Conservation (phyloP, 2,113 vertebrate species). For the Stigmatopora nigra region DNA sequence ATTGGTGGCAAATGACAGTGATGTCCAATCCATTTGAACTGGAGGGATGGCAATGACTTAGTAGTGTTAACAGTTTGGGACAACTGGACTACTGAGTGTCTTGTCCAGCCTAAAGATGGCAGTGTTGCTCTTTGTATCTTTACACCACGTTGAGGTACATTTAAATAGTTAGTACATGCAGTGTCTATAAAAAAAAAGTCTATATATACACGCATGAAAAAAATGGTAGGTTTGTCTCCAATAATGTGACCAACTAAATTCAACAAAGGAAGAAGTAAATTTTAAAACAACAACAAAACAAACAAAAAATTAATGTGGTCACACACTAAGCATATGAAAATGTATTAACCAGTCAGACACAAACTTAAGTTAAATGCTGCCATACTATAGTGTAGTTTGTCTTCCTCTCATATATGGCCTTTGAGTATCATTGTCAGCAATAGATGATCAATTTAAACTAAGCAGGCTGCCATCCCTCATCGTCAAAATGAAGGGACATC, state of each 20-base stretch:
- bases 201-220: background rate
- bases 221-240: background rate
- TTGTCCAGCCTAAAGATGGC: constrained; percentile 37
- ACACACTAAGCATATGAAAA: no score
- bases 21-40: background rate
- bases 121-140: constrained; percentile 17
- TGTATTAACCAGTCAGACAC: no score
- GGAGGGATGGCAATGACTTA: background rate
- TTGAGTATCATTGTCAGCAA: no score
- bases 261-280: background rate
- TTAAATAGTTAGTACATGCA: background rate
- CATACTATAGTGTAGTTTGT: no score
- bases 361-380: no score
- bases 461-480: no score
- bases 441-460: no score
- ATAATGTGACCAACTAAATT: background rate
- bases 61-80: background rate
- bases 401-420: no score
- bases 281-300: background rate
- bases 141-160: background rate
- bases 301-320: background rate
- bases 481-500: no score
- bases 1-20: background rate
- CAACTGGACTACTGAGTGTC: background rate
- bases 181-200: background rate